Percentiles rank a stretch among this genome's conserved stretches.
These are phyloP conservation scores for Apostichopus californicus DNA, from an alignment of 35 echinoderm and acorn worm genomes.

Conservation along the genomic window DNA sequence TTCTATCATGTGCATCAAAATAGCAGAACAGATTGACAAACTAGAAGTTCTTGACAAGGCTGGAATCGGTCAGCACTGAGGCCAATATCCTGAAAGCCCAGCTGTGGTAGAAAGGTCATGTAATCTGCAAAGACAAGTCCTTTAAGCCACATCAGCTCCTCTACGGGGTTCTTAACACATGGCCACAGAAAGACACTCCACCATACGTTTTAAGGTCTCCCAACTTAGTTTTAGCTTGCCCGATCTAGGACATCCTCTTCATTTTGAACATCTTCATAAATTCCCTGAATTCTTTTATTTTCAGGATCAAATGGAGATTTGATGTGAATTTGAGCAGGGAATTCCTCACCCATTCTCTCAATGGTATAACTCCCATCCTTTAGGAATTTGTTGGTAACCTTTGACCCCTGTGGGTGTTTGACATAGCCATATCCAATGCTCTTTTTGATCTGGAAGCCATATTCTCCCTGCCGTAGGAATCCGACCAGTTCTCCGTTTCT, in stretches of 20 bases:
- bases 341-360: constrained; percentile 84
- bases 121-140: background rate
- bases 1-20: no score
- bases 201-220: no score
- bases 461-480: constrained; percentile 77
- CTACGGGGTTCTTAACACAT: background rate
- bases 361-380: constrained; percentile 86
- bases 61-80: no score
- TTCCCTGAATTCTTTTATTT: constrained; percentile 82
- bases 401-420: constrained; percentile 57
- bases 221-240: background rate
- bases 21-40: no score
- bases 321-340: constrained; percentile 73
- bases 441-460: constrained; percentile 70
- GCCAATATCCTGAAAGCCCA: no score
- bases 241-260: background rate
- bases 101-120: background rate
- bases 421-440: constrained; percentile 89
- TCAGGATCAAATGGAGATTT: constrained; percentile 90
- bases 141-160: background rate
- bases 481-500: constrained; percentile 82
- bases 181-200: background rate
- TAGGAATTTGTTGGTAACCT: constrained; percentile 78
- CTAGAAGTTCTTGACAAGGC: no score
- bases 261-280: constrained; percentile 49